Percentiles rank a stretch among this genome's conserved stretches.
Conservation (phyloP, 2,113 vertebrate genomes). For the Conger conger region DNA sequence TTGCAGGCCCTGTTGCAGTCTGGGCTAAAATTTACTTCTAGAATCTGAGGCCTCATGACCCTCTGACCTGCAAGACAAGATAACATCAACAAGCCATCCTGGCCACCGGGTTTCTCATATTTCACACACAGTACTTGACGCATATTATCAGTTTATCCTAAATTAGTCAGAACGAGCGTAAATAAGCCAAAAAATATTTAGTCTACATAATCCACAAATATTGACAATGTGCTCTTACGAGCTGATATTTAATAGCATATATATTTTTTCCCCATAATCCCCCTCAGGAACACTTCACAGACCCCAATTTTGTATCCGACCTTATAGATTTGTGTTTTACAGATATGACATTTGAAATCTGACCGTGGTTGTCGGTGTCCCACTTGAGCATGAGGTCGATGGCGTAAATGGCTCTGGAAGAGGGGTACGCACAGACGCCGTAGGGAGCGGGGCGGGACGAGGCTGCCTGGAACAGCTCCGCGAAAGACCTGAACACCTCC, state of each 20-base stretch:
- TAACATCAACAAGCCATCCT: neutral
- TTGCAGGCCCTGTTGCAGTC: constrained; percentile 91
- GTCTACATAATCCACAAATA: neutral
- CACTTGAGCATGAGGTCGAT: constrained; percentile 95
- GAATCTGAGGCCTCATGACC: constrained; percentile 87
- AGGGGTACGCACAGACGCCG: constrained; percentile 81
- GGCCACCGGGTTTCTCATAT: neutral
- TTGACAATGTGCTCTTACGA: neutral
- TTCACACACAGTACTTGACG: neutral
- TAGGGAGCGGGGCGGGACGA: constrained; percentile 79
- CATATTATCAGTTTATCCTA: neutral
- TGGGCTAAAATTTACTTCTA: constrained; percentile 94
- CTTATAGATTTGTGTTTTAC: too few relatives aligned
- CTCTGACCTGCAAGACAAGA: constrained; percentile 70
- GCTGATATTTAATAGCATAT: neutral
- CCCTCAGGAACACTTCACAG: neutral
- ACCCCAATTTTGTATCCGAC: too few relatives aligned
- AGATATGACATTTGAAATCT: constrained; percentile 34
- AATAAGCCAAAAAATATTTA: neutral
- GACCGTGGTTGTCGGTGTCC: constrained; percentile 74
- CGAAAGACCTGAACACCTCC: constrained; percentile 78
- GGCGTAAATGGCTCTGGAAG: constrained; percentile 88
- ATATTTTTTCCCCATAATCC: too few relatives aligned
- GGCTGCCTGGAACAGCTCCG: constrained; percentile 80
- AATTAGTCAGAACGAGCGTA: neutral